Conservation (phyloP, 2,113 vertebrate species). For the Laticauda laticaudata region DNA sequence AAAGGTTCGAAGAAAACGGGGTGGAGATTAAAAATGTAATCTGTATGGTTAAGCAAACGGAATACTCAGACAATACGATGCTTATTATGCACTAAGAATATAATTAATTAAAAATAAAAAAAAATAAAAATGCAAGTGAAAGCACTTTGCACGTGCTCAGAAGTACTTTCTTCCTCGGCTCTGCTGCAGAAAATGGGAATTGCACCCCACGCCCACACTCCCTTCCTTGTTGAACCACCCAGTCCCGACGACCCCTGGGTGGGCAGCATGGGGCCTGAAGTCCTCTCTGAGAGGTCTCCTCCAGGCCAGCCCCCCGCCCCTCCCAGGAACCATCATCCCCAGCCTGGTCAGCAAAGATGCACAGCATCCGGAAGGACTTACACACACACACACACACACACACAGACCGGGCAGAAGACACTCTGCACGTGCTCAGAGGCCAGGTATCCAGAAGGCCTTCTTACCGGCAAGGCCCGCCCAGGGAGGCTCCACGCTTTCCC, state of each 20-base stretch:
- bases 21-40: too few species aligned
- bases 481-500: background rate
- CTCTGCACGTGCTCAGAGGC: background rate
- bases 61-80: too few species aligned
- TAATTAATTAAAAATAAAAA: too few species aligned
- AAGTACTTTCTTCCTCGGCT: background rate
- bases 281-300: background rate
- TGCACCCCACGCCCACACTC: background rate
- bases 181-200: background rate
- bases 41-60: too few species aligned
- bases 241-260: background rate
- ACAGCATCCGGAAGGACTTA: background rate
- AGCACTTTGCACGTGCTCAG: background rate
- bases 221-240: background rate
- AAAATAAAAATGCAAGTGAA: too few species aligned
- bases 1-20: too few species aligned
- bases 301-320: background rate
- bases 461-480: background rate
- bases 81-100: too few species aligned
- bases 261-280: background rate
- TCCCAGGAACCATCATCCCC: background rate
- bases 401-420: too few species aligned
- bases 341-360: background rate
- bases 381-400: background rate
- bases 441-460: rapidly evolving